Conservation (phyloP, 2,113 vertebrate genomes). For the Okapia johnstoni region DNA sequence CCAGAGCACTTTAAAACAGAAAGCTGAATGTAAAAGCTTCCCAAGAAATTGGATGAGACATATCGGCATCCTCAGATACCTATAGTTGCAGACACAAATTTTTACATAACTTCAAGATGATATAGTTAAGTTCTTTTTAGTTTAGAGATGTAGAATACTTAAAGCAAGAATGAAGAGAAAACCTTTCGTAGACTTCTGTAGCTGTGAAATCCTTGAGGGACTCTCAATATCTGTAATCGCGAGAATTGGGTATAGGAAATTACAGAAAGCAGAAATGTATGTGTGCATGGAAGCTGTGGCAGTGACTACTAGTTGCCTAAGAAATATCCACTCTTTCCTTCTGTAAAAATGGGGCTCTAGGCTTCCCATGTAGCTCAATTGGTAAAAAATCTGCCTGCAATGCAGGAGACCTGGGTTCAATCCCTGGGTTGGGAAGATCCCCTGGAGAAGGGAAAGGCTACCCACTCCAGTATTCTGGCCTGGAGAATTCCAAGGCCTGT, state of each 20-base stretch:
- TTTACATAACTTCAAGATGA: not conserved
- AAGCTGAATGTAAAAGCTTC: not conserved
- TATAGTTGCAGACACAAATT: not conserved
- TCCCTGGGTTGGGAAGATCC: not conserved
- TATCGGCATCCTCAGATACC: rapidly evolving
- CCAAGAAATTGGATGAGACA: not conserved
- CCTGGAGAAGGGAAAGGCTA: not conserved
- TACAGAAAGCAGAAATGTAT: not conserved
- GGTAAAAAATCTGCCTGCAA: not conserved
- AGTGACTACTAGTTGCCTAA: not conserved
- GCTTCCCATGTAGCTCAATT: not conserved
- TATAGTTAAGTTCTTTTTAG: not conserved
- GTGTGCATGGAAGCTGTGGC: no score
- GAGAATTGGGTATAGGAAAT: not conserved
- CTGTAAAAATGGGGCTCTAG: not conserved
- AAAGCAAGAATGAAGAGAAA: not conserved
- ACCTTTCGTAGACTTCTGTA: not conserved
- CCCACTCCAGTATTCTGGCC: not conserved
- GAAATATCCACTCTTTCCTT: not conserved
- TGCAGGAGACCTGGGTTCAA: not conserved
- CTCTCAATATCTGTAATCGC: not conserved
- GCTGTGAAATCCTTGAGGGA: not conserved
- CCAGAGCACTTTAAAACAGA: not conserved
- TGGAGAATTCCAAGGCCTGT: not conserved
- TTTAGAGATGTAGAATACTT: not conserved